These are phyloP conservation scores for Discoglossus pictus DNA, from an alignment of 2,797 vertebrate species.

Conservation along the genomic window DNA sequence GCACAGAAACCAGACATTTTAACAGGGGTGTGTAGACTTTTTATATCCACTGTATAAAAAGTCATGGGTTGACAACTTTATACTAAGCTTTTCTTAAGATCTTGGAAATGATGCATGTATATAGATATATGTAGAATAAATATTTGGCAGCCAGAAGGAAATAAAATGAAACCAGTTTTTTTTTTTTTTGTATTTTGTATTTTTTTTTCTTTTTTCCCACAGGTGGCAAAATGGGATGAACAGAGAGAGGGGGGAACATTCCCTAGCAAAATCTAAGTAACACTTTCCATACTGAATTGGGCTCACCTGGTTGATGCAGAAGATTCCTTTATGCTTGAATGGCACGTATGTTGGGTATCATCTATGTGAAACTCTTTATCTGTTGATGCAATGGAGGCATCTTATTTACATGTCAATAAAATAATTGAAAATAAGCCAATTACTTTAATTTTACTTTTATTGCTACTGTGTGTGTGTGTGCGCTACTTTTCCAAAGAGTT, in stretches of 20 bases:
- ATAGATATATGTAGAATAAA: not conserved
- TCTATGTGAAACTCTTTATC: not conserved
- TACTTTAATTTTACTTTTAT: too few relatives aligned
- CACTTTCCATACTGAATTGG: not conserved
- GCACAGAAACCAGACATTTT: too few relatives aligned
- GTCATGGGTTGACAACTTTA: too few relatives aligned
- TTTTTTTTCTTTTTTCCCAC: not conserved
- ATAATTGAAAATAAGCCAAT: too few relatives aligned
- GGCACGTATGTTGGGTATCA: not conserved
- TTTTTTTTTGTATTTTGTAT: not conserved
- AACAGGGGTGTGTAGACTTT: too few relatives aligned
- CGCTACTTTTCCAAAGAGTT: too few relatives aligned
- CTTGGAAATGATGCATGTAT: not conserved
- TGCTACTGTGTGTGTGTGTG: too few relatives aligned
- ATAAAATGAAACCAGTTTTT: too few relatives aligned
- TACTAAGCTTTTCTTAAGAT: not conserved
- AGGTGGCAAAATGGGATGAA: constrained; percentile 41
- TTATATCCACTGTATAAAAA: too few relatives aligned
- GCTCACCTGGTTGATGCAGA: not conserved
- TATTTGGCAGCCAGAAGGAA: too few relatives aligned
- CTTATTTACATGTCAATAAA: constrained; percentile 36
- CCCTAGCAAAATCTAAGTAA: constrained; percentile 14
- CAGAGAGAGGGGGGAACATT: constrained; percentile 28
- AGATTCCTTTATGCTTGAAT: constrained; percentile 4
- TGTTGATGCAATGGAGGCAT: not conserved